These are phyloP conservation scores for Solenodon paradoxus DNA, from an alignment of 2,113 vertebrate species.

Conservation along the genomic window DNA sequence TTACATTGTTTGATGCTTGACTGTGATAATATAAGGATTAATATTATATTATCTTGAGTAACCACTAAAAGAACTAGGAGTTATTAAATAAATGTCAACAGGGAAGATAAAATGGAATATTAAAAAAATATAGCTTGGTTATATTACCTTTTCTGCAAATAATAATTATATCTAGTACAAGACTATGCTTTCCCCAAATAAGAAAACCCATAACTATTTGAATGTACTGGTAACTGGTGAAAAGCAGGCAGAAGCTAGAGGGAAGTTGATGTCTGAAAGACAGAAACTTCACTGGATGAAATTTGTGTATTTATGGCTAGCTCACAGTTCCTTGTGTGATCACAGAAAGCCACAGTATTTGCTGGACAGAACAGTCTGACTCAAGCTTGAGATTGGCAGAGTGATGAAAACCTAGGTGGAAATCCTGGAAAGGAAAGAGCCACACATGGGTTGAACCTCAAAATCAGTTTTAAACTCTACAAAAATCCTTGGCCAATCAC, in stretches of 20 bases:
- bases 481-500: neutral
- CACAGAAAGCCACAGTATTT: neutral
- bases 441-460: neutral
- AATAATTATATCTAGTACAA: neutral
- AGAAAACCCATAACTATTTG: neutral
- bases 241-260: neutral
- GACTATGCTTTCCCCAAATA: neutral
- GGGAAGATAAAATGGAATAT: conserved; percentile 1
- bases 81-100: neutral
- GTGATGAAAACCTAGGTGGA: neutral
- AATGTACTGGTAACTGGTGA: neutral
- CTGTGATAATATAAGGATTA: neutral
- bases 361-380: neutral
- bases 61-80: neutral
- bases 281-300: neutral
- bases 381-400: neutral
- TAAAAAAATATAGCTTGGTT: neutral
- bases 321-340: neutral
- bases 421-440: neutral
- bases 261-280: neutral
- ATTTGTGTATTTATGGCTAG: neutral
- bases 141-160: neutral
- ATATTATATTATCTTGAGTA: neutral
- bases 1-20: neutral
- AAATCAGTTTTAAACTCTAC: neutral